phyloP scores from a whole-genome alignment of 2,113 vertebrate genomes.

The Callipepla californica region DNA sequence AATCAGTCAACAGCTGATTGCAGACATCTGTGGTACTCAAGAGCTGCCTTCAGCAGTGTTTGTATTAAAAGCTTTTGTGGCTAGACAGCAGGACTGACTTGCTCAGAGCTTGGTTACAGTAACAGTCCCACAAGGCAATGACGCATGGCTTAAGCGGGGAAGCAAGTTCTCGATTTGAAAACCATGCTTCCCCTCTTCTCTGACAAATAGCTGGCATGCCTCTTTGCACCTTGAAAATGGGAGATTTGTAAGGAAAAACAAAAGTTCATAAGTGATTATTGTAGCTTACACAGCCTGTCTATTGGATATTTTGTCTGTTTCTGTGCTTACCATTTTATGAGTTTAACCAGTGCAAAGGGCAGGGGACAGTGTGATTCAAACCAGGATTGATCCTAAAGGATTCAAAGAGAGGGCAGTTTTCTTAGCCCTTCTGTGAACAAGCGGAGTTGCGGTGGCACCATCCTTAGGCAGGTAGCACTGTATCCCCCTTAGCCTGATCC shows the following conservation, averaged over 20 bases:
- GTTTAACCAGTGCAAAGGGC: not conserved
- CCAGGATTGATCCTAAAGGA: not conserved
- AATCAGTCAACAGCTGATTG: conserved; percentile 18
- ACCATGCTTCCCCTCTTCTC: conserved; percentile 27
- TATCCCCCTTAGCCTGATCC: not conserved
- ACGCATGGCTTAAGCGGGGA: conserved; percentile 48
- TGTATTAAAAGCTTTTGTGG: conserved; percentile 56
- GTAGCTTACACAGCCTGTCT: not conserved
- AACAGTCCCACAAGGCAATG: conserved; percentile 71
- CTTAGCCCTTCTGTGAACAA: not conserved
- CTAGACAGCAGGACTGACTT: conserved; percentile 58
- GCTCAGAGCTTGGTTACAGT: conserved; percentile 9
- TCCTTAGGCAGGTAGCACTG: not conserved
- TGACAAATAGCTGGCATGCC: conserved; percentile 13
- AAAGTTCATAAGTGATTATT: not conserved
- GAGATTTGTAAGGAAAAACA: not conserved
- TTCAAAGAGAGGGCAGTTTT: not conserved
- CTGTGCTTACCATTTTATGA: not conserved
- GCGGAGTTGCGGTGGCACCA: not conserved
- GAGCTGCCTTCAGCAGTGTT: conserved; percentile 22
- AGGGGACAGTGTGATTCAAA: not conserved
- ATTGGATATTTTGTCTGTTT: not conserved
- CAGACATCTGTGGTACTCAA: conserved; percentile 47
- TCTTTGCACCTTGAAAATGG: conserved; percentile 23
- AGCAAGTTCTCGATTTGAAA: conserved; percentile 69